phyloP scores from a whole-genome alignment of 2,113 vertebrate genomes.

The Thunnus maccoyii region DNA sequence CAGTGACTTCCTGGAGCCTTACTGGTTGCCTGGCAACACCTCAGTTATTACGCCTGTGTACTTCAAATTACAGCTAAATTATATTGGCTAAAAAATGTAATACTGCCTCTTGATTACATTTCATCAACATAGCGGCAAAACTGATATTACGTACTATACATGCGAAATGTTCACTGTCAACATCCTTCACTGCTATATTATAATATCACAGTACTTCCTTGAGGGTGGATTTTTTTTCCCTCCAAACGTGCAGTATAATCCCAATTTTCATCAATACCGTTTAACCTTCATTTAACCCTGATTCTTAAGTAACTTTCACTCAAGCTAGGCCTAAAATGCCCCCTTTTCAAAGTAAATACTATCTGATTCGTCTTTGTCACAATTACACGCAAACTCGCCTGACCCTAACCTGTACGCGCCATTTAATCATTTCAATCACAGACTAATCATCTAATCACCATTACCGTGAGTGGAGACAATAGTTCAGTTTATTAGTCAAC shows the following conservation, averaged over 20 bases:
- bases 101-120: too few relatives aligned
- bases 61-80: too few relatives aligned
- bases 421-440: conserved; percentile 73
- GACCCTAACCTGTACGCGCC: background rate
- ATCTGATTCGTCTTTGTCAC: background rate
- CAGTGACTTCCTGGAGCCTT: too few relatives aligned
- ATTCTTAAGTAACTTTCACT: background rate
- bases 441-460: conserved; percentile 60
- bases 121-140: too few relatives aligned
- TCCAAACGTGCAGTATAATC: background rate
- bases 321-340: background rate
- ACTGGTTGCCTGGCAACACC: too few relatives aligned
- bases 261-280: background rate
- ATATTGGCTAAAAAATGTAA: too few relatives aligned
- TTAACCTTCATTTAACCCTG: conserved; percentile 10
- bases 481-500: conserved; percentile 66
- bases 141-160: too few relatives aligned
- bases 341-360: background rate
- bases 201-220: too few relatives aligned
- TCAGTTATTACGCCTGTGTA: too few relatives aligned
- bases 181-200: too few relatives aligned
- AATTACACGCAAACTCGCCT: conserved; percentile 12
- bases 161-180: too few relatives aligned
- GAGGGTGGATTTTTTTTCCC: background rate
- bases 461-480: conserved; percentile 60